Conservation (phyloP, 2,888 invertebrate genomes). For the Trichopoda pennipes region DNA sequence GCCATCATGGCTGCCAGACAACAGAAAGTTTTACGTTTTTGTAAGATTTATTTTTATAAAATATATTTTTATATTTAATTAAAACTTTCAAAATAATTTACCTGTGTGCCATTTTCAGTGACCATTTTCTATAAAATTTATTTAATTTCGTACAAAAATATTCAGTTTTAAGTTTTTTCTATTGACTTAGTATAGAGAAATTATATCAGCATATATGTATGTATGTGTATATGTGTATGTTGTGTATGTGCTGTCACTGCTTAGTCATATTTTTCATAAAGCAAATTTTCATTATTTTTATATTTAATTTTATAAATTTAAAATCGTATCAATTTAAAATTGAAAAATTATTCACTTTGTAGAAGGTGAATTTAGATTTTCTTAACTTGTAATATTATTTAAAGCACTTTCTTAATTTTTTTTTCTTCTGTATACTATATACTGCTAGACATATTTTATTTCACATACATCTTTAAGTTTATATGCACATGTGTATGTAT, state of each 20-base stretch:
- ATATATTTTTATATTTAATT: conserved; percentile 9
- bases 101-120: conserved; percentile 81
- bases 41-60: background rate
- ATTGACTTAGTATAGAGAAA: conserved; percentile 76
- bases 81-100: conserved; percentile 69
- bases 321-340: conserved; percentile 49
- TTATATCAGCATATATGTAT: conserved; percentile 76
- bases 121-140: conserved; percentile 78
- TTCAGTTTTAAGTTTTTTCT: conserved; percentile 47
- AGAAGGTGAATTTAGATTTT: conserved; percentile 73
- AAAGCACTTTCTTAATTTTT: conserved; percentile 64
- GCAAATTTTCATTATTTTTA: conserved; percentile 50
- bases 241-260: conserved; percentile 75
- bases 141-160: conserved; percentile 40
- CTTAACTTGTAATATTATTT: conserved; percentile 49
- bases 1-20: conserved; percentile 77
- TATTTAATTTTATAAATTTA: conserved; percentile 38
- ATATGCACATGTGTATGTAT: no score
- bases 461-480: background rate
- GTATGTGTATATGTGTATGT: no score
- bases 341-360: conserved; percentile 55
- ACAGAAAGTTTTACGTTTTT: conserved; percentile 42
- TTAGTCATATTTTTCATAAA: conserved; percentile 76
- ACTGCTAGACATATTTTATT: background rate
- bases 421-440: conserved; percentile 57